Conservation (phyloP, 2,888 invertebrate species). For the Odontothrips loti region DNA sequence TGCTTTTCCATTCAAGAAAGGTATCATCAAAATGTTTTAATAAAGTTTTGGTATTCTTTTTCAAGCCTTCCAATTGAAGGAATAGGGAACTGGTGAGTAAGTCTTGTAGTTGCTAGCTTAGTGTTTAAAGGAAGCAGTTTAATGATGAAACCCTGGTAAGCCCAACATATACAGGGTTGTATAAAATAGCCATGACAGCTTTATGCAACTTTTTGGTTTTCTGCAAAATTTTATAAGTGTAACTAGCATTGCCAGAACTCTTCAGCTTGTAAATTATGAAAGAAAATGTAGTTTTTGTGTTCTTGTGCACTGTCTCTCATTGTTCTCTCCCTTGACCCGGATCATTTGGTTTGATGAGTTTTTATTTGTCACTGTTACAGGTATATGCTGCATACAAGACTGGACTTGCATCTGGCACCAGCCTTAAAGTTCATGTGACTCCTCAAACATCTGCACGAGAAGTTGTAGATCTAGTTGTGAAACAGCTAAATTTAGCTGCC, state of each 20-base stretch:
- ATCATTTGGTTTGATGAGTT: not conserved
- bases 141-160: not conserved
- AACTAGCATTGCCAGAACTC: not conserved
- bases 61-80: not conserved
- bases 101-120: not conserved
- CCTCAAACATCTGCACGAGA: constrained; percentile 89
- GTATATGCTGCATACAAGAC: constrained; percentile 96
- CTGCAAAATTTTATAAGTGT: not conserved
- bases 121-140: not conserved
- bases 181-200: too few species aligned
- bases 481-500: constrained; percentile 91
- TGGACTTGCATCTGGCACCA: constrained; percentile 87
- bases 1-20: too few species aligned
- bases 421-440: constrained; percentile 89
- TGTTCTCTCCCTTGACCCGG: too few species aligned
- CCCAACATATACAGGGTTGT: not conserved
- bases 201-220: too few species aligned
- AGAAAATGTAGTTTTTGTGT: too few species aligned
- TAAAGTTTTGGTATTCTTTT: not conserved
- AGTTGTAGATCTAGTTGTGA: constrained; percentile 91
- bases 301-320: not conserved
- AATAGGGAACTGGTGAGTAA: not conserved
- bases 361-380: constrained; percentile 52
- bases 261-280: not conserved
- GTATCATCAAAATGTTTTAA: too few species aligned